phyloP scores from a whole-genome alignment of 1,140 invertebrate genomes.

The Bombus waltoni region DNA sequence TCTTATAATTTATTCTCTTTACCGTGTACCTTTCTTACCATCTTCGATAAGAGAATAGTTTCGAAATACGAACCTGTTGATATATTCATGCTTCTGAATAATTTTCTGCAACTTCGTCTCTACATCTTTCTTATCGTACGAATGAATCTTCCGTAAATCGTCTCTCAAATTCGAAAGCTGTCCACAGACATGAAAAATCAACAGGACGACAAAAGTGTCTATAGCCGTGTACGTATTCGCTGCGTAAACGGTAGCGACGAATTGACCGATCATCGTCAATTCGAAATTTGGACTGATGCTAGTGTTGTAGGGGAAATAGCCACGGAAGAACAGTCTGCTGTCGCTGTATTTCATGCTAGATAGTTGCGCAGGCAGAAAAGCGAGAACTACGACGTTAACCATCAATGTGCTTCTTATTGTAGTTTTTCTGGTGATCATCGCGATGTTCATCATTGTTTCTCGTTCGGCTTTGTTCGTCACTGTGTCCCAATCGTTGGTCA shows the following conservation, averaged over 20 bases:
- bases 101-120: constrained; percentile 11
- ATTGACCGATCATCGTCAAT: constrained; percentile 80
- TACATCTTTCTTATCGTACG: not conserved
- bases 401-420: constrained; percentile 42
- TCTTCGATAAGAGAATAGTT: not conserved
- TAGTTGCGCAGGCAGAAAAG: not conserved
- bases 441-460: constrained; percentile 42
- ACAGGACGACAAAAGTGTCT: constrained; percentile 79
- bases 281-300: constrained; percentile 79
- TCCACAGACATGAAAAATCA: constrained; percentile 82
- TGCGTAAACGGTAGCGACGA: constrained; percentile 70
- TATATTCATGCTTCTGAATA: constrained; percentile 49
- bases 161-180: constrained; percentile 69
- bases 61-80: constrained; percentile 49
- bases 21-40: not conserved
- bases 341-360: not conserved
- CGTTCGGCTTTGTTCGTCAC: not conserved
- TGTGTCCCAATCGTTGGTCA: constrained; percentile 55
- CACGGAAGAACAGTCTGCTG: constrained; percentile 21
- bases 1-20: no score
- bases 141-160: not conserved
- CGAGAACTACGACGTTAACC: not conserved
- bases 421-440: constrained; percentile 27
- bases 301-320: constrained; percentile 77
- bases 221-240: constrained; percentile 80